Evolutionary conservation across 2,113 vertebrate species (phyloP).

Genomic region (Entomyzon cyanotis): DNA sequence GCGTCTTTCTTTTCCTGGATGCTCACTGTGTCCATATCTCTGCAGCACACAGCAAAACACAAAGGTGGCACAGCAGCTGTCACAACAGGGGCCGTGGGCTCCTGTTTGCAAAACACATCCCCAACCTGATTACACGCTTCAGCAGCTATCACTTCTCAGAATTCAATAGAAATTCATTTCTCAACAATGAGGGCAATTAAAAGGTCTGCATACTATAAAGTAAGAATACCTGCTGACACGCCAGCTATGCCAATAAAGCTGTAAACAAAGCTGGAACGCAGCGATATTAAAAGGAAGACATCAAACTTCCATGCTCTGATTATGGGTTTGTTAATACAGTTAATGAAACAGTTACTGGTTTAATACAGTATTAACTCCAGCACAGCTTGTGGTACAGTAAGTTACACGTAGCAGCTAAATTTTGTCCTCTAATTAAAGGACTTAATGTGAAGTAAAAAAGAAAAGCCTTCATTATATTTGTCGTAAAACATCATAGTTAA

Average conservation of each 20-base stretch:
- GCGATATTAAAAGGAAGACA: not conserved
- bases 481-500: conserved; percentile 9
- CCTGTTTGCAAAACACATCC: not conserved
- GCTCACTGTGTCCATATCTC: not conserved
- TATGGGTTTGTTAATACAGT: not conserved
- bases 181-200: conserved; percentile 68
- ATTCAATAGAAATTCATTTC: conserved; percentile 59
- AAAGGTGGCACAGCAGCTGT: not conserved
- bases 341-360: not conserved
- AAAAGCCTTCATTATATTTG: not conserved
- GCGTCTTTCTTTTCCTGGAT: not conserved
- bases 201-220: conserved; percentile 8
- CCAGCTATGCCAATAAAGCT: not conserved
- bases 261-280: not conserved
- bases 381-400: not conserved
- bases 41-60: not conserved
- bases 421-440: conserved; percentile 16
- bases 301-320: not conserved
- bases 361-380: not conserved
- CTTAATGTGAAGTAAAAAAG: not conserved
- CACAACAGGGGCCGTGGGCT: not conserved
- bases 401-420: not conserved
- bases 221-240: not conserved
- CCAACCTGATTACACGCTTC: conserved; percentile 53
- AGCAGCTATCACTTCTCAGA: conserved; percentile 39